Evolutionary conservation across 2,888 invertebrate species (phyloP), one percentile per base, ranked within the genome.

Genomic region (Coelopa pilipes): DNA sequence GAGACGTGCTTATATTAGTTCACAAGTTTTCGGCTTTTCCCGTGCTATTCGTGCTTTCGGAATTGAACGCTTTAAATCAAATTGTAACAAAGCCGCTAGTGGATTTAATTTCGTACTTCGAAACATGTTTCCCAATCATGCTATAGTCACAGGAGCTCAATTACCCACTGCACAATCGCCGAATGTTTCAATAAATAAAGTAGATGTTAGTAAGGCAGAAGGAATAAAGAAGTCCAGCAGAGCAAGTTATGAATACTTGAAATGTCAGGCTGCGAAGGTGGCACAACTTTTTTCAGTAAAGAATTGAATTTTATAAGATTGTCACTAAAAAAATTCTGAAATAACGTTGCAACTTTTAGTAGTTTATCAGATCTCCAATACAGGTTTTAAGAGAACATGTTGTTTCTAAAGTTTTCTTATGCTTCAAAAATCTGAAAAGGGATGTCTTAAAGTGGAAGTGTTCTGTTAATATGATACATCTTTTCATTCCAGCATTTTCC

Each of bases 41-140:
- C 89, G 93, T 73, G 94, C 97, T 9, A 95, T 98, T 79, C 92
- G 96, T 78, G 94, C 94, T 9, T 97, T 97, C 88, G 97, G 96
- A 1, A 89, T 95, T 78, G 96, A 97, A 76, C 90, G 97, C 76
- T 97, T 96, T 88, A 93, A 93, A 84, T 94, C 94, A 83, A 97
- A 97, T 85, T 93, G 94, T 81, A 86, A 88, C 49, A 94, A 96
- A 88, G 95, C 96, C 89, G 92, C 93, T 75, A 88, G 87, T 79
- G 97, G 97, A 15, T 96, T 97, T 87, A 94, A 96, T 87, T 89
- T 92, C 85, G 95, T 97, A 1, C 89, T 97, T 10, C 89, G 90
- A 76, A 89, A 90, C 76, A 92, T 95, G 92, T 96, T 92, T 87
- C 87, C 87, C 0, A 79, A 81, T 34, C 80, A 82, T 91, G 92